phyloP scores from a whole-genome alignment of 2,888 invertebrate species.

The Hyalella azteca region DNA sequence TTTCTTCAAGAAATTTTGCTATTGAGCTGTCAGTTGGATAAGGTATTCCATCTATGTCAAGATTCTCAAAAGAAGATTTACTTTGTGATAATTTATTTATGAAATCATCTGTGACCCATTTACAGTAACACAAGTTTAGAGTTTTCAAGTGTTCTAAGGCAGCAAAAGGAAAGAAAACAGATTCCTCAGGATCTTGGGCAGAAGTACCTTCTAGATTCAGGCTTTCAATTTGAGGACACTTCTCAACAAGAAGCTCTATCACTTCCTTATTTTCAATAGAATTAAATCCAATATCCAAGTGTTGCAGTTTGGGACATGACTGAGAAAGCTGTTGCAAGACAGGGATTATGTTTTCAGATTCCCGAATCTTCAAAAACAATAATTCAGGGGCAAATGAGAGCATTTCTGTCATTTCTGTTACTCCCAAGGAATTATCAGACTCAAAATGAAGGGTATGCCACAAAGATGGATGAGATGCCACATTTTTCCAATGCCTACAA shows the following conservation, averaged over 20 bases:
- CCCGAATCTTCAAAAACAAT: too few species aligned
- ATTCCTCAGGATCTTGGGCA: neutral
- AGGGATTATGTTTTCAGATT: too few species aligned
- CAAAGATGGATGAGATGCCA: too few species aligned
- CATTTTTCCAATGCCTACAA: too few species aligned
- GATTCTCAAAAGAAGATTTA: neutral
- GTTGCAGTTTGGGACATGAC: too few species aligned
- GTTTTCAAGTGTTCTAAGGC: conserved; percentile 6
- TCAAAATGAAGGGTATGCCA: too few species aligned
- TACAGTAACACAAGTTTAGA: conserved; percentile 39
- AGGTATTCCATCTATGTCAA: conserved; percentile 40
- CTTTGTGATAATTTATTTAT: conserved; percentile 21
- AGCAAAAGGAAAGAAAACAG: neutral
- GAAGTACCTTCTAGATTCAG: neutral
- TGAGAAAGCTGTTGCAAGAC: too few species aligned
- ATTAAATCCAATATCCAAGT: too few species aligned
- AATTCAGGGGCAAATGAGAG: too few species aligned
- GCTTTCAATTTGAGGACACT: neutral
- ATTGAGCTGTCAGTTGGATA: conserved; percentile 35
- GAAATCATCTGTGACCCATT: conserved; percentile 12
- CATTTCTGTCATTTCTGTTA: too few species aligned
- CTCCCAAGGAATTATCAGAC: too few species aligned
- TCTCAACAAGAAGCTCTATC: neutral
- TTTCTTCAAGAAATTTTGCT: neutral
- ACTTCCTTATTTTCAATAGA: too few species aligned